Conservation (phyloP, 1,140 invertebrate genomes). For the Hylyphantes graminicola region DNA sequence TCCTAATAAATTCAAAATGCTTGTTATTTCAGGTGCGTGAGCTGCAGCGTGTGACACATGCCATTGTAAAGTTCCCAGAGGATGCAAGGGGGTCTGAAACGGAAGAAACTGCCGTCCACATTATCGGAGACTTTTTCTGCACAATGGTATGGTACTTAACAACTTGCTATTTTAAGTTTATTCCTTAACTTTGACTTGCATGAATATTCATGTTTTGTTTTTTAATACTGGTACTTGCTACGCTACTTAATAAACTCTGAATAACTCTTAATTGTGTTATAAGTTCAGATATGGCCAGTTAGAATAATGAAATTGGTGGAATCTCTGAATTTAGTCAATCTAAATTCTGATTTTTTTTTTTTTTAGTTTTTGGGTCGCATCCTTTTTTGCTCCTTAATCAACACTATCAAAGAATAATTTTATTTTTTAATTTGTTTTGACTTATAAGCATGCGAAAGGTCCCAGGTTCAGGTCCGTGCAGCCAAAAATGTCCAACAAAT, state of each 20-base stretch:
- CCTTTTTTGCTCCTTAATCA: too few species aligned
- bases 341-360: too few species aligned
- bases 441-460: too few species aligned
- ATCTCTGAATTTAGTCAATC: not conserved
- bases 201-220: not conserved
- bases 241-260: not conserved
- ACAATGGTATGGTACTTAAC: conserved; percentile 33
- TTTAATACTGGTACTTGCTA: not conserved
- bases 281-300: too few species aligned
- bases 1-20: not conserved
- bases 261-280: not conserved
- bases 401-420: too few species aligned
- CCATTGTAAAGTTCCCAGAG: conserved; percentile 92
- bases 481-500: too few species aligned
- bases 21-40: conserved; percentile 72
- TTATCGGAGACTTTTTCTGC: conserved; percentile 89
- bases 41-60: conserved; percentile 91
- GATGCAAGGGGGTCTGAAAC: conserved; percentile 69
- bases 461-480: too few species aligned
- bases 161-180: not conserved
- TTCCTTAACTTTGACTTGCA: not conserved
- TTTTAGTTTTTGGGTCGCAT: not conserved
- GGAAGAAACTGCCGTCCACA: conserved; percentile 87
- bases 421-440: too few species aligned
- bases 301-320: too few species aligned